Evolutionary conservation across 2,113 vertebrate species (phyloP), one percentile per base, ranked within the genome.

Genomic region (Heloderma charlesbogerti): DNA sequence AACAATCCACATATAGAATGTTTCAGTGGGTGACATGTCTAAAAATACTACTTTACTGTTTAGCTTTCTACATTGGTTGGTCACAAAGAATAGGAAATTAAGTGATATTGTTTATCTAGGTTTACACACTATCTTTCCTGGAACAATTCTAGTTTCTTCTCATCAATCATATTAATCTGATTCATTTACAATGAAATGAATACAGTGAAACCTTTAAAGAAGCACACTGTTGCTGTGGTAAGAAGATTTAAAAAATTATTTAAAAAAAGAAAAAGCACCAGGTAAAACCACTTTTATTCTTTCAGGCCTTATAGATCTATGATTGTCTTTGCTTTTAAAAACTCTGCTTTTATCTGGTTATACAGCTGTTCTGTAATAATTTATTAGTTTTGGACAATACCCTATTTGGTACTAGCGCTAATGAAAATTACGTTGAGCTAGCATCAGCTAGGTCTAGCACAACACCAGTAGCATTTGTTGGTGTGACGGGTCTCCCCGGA

Each of bases 121-220:
- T 60, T 60, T 16, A 18, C 57, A 60, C 15, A 12, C 57, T 16
- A 60, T 15, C 3, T 79, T 79, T 48, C 77, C 48, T 79, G 25
- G 77, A 79, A 27, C 45, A 48, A 27, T 31, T 48, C 27, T 79
- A 3, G 0, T 78, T 78, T 48, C 6, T 57, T 57, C 51, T n/a
- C 20, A 72, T 84, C 75, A 51, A 48, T 29, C 45, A 67, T 51
- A 54, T 37, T 31, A 40, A 78, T 85, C 22, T 67, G 29, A 40
- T 86, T 66, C 18, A 71, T 20, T 29, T 82, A 66, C 72, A 34
- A 83, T 91, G 43, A n/a, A 80, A 16, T 87, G 27, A 87, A 83
- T 75, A 22, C 34, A 90, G 16, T 20, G 22, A 74, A 48, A 37
- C 67, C 31, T 81, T n/a, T 27, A 85, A 91, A 82, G 80, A 87